phyloP scores from a whole-genome alignment of 2,888 invertebrate species.

The Lacanobia wlatinum region DNA sequence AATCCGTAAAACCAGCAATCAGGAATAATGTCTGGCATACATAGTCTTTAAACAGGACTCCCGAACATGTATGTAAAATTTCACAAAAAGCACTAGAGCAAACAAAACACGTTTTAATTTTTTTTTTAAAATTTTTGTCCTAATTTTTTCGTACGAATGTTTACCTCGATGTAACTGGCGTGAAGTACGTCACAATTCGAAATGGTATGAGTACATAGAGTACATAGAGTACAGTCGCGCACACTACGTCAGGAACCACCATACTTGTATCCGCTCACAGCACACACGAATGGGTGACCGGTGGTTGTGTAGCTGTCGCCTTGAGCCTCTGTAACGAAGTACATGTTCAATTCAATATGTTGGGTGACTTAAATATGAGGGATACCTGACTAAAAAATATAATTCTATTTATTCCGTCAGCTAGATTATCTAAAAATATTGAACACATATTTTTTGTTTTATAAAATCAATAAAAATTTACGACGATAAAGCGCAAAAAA shows the following conservation, averaged over 20 bases:
- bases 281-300: slow-evolving; percentile 76
- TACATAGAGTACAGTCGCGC: slow-evolving; percentile 5
- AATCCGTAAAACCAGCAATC: slow-evolving; percentile 29
- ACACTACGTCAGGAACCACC: slow-evolving; percentile 71
- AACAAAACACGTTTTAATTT: slow-evolving; percentile 19
- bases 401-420: too few species aligned
- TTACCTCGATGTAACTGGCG: slow-evolving; percentile 22
- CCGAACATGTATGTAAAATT: slow-evolving; percentile 35
- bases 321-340: slow-evolving; percentile 70
- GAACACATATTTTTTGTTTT: too few species aligned
- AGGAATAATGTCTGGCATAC: slow-evolving; percentile 21
- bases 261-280: slow-evolving; percentile 76
- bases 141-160: slow-evolving; percentile 25
- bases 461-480: too few species aligned
- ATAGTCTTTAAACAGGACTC: slow-evolving; percentile 49
- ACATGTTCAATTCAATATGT: slow-evolving; percentile 19
- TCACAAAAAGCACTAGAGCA: slow-evolving; percentile 42
- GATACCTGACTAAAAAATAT: too few species aligned
- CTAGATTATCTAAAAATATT: too few species aligned
- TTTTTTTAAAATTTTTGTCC: slow-evolving; percentile 45
- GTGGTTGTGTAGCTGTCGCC: slow-evolving; percentile 69
- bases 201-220: slow-evolving; percentile 26
- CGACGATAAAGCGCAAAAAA: too few species aligned
- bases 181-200: slow-evolving; percentile 28
- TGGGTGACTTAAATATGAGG: slow-evolving; percentile 1